Percentiles rank a stretch among this genome's conserved stretches.
Conservation (phyloP, 2,888 invertebrate species). For the Cataglyphis albicans region DNA sequence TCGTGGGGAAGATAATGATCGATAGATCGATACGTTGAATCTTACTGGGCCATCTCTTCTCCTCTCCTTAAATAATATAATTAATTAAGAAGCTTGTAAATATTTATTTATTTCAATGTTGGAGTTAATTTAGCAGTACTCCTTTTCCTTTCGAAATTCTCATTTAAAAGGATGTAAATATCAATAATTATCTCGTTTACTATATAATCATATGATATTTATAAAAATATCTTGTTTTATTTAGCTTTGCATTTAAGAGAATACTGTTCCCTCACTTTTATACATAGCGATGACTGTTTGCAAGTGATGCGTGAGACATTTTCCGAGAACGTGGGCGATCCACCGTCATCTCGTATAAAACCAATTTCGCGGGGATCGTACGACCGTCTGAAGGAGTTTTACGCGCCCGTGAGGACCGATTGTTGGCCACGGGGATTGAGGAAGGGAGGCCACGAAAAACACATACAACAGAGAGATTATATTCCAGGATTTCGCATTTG, state of each 20-base stretch:
- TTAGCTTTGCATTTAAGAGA: background rate
- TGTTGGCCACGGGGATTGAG: constrained; percentile 69
- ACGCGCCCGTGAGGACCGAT: constrained; percentile 82
- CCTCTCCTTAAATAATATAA: background rate
- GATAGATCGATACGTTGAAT: constrained; percentile 34
- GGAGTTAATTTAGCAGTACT: background rate
- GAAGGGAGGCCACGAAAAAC: constrained; percentile 47
- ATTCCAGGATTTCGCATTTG: constrained; percentile 77
- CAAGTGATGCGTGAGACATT: constrained; percentile 41
- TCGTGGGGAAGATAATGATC: constrained; percentile 38
- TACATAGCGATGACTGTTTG: constrained; percentile 24
- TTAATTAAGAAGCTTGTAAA: background rate
- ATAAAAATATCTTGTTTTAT: background rate
- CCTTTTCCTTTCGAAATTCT: background rate
- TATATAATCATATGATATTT: background rate
- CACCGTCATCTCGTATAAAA: constrained; percentile 63
- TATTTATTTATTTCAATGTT: background rate
- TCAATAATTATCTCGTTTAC: background rate
- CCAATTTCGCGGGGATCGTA: constrained; percentile 70
- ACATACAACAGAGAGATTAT: constrained; percentile 71
- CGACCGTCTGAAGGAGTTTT: constrained; percentile 73
- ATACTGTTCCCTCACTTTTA: constrained; percentile 4
- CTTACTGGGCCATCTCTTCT: background rate
- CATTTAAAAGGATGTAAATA: background rate
- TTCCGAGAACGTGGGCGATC: constrained; percentile 41